phyloP scores from a whole-genome alignment of 2,113 vertebrate genomes.

The Microcebus jonahi region DNA sequence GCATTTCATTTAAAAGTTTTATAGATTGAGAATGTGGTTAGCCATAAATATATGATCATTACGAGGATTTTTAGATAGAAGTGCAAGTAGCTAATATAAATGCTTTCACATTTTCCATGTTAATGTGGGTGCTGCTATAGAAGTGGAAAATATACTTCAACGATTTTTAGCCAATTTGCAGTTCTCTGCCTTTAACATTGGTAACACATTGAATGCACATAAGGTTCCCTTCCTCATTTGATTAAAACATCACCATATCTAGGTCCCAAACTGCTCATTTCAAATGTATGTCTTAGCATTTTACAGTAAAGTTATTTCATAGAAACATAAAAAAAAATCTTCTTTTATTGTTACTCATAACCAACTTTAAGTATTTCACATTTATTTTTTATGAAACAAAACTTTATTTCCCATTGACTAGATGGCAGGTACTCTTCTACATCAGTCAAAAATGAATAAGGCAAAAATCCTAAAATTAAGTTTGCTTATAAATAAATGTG shows the following conservation, averaged over 20 bases:
- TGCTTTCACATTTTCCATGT: background rate
- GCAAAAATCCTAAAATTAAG: background rate
- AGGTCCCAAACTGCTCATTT: conserved; percentile 9
- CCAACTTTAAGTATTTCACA: background rate
- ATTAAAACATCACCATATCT: background rate
- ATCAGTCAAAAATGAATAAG: background rate
- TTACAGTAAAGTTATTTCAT: background rate
- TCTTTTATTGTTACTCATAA: background rate
- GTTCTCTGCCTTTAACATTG: conserved; percentile 22
- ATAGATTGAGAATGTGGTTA: conserved; percentile 37
- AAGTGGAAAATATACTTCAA: conserved; percentile 30
- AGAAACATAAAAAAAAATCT: background rate
- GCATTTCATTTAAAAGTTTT: conserved; percentile 49
- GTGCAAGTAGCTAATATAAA: conserved; percentile 27
- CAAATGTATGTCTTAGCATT: background rate
- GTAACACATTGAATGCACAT: background rate
- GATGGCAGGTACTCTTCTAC: background rate
- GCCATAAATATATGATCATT: conserved; percentile 35
- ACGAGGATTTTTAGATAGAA: conserved; percentile 3
- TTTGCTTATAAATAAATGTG: background rate
- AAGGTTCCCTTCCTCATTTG: background rate
- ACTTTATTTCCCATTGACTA: background rate
- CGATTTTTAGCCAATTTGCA: background rate
- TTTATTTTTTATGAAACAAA: background rate
- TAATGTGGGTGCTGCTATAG: conserved; percentile 33